Base-by-base conservation (phyloP, 2,888 invertebrate genomes). In the Pseudeuparius sepicola region DNA sequence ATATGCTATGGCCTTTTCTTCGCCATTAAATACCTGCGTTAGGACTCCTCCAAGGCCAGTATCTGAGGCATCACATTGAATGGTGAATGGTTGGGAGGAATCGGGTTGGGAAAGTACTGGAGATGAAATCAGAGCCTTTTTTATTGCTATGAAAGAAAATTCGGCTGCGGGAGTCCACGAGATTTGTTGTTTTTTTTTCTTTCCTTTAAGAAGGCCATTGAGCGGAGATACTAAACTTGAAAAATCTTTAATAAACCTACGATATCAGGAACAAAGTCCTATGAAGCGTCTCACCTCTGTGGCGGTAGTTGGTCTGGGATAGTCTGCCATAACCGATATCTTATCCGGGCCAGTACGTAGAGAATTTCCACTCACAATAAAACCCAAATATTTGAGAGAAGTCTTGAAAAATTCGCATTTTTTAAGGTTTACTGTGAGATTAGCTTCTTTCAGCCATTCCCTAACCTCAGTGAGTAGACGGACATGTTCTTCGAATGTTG, bases 311-410 rank as follows among this genome's bases (percentile, higher is more conserved):
- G 51, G 48, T 3, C 24, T 32, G 3, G 46, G 43, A 39, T 48
- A 52, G n/a, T 40, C 37, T 6, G 37, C 33, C 33, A 40, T 40
- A 1, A 30, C 27, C n/a, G 17, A 5, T 1, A 40, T 31, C 17
- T 34, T 36, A 7, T 27, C 32, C 1, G 40, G 40, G 24, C 36
- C 35, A 2, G 34, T 37, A 11, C 31, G 6, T 10, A 40, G 12
- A 11, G 53, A 53, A 1, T 48, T 23, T 4, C 34, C 25, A 34
- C 54, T 50, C 1, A 63, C 51, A 1, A 51, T 17, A 28, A 50
- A 51, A 3, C 60, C 58, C 4, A 60, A 34, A 35, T 49, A 55
- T 15, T 42, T 44, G 2, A 57, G 26, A 9, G 42, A 31, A 11
- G 15, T 16, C 14, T 35, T 34, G 16, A 46, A 46, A 32, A 50